Conservation (phyloP, 2,797 vertebrate genomes). For the Babyrousa celebensis region DNA sequence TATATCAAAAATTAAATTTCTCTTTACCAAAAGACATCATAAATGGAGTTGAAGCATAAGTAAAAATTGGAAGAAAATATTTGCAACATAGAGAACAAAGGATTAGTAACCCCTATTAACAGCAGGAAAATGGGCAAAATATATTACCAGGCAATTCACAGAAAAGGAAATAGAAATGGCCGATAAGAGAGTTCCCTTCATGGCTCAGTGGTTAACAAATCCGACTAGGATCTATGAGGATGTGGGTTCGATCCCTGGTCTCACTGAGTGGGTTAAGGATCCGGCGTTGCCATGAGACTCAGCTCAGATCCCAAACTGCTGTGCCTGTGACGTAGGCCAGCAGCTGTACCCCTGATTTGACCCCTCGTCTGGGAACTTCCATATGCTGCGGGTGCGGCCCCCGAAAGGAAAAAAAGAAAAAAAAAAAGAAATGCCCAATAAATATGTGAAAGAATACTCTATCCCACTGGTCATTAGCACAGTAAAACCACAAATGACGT, state of each 20-base stretch:
- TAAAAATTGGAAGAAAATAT: conserved; percentile 27
- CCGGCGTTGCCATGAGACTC: no score
- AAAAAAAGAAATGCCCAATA: neutral
- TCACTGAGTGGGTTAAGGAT: no score
- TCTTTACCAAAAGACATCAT: conserved; percentile 21
- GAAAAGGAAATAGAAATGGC: conserved; percentile 1
- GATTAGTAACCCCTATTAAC: neutral
- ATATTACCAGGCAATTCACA: conserved; percentile 33
- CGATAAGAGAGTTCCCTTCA: neutral
- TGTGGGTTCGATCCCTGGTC: no score
- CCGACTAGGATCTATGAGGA: no score
- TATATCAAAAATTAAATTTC: neutral
- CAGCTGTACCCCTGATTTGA: no score
- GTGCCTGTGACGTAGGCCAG: no score
- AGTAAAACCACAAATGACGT: neutral
- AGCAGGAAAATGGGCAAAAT: neutral
- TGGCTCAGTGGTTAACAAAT: no score
- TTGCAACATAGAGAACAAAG: conserved; percentile 25
- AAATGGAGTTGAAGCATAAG: neutral
- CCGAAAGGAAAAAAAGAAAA: no score
- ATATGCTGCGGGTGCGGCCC: no score
- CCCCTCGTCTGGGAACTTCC: no score
- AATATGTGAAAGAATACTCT: neutral
- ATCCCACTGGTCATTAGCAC: neutral
- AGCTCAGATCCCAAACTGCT: no score